Evolutionary conservation across 1,140 invertebrate species (phyloP).

Genomic region (Laupala kohalensis): DNA sequence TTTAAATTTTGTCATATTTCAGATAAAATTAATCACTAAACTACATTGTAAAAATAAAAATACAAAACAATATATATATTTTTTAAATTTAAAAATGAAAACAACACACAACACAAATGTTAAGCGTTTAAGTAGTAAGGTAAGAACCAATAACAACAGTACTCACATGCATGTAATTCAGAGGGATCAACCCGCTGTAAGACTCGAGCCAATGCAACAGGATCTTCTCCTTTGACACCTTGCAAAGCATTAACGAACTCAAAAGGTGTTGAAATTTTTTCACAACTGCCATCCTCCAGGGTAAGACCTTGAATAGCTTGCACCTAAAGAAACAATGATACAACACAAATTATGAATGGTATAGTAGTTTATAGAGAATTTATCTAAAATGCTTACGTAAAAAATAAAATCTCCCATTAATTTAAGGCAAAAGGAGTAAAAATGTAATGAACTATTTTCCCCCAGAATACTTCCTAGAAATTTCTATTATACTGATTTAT

Average conservation of each 20-base stretch:
- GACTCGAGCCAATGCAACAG: neutral
- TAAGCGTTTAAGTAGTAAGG: neutral
- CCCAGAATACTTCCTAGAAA: no score
- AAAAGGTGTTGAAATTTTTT: neutral
- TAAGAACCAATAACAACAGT: neutral
- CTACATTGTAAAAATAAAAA: neutral
- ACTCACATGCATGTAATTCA: neutral
- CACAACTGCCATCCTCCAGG: neutral
- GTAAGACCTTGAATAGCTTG: neutral
- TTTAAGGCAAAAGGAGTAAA: no score
- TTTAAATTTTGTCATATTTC: neutral
- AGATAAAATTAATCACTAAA: neutral
- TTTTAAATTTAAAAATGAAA: neutral
- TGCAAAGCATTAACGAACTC: neutral
- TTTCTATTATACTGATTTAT: no score
- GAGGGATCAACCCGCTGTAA: neutral
- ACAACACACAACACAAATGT: neutral
- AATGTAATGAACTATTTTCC: no score
- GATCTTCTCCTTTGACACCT: neutral
- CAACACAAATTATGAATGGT: neutral
- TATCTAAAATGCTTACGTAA: no score
- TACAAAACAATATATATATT: neutral
- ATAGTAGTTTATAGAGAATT: no score
- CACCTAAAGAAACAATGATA: neutral
- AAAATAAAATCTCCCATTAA: no score